Evolutionary conservation across 37 sponge, comb jelly and placozoan species (phyloP).

Genomic region (Tethya wilhelma): DNA sequence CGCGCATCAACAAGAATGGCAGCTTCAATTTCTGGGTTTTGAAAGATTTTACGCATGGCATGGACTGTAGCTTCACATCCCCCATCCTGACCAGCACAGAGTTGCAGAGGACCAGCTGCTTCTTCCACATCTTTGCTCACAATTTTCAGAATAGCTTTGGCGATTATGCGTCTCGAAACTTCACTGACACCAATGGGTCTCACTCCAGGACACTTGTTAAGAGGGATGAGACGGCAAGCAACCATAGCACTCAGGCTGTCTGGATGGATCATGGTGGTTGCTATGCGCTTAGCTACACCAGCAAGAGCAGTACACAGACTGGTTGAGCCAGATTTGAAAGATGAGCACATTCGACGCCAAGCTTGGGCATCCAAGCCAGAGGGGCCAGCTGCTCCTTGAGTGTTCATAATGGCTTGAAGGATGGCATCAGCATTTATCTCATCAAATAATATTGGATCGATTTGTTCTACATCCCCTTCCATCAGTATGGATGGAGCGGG

Average conservation of each 20-base stretch:
- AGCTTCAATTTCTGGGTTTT: constrained; percentile 28
- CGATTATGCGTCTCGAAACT: constrained; percentile 48
- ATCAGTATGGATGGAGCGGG: neutral
- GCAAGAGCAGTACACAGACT: constrained; percentile 48
- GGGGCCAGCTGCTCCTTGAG: constrained; percentile 48
- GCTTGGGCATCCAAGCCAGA: constrained; percentile 56
- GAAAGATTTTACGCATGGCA: constrained; percentile 42
- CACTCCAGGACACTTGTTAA: constrained; percentile 62
- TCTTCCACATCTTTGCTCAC: constrained; percentile 27
- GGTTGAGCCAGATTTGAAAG: constrained; percentile 39
- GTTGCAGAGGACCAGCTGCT: constrained; percentile 68
- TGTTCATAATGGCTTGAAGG: constrained; percentile 13
- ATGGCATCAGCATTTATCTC: constrained; percentile 21
- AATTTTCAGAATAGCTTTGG: constrained; percentile 39
- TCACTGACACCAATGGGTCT: constrained; percentile 71
- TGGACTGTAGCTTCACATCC: constrained; percentile 72
- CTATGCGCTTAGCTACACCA: constrained; percentile 20
- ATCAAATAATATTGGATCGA: constrained; percentile 34
- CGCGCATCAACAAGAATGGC: constrained; percentile 71
- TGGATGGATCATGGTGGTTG: constrained; percentile 47
- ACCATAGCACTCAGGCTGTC: constrained; percentile 23
- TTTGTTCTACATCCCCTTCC: neutral
- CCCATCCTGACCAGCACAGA: constrained; percentile 70
- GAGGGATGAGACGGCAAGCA: constrained; percentile 55
- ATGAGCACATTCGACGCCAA: constrained; percentile 33